Evolutionary conservation across 2,888 invertebrate species (phyloP).

Genomic region (Stenodema calcarata): DNA sequence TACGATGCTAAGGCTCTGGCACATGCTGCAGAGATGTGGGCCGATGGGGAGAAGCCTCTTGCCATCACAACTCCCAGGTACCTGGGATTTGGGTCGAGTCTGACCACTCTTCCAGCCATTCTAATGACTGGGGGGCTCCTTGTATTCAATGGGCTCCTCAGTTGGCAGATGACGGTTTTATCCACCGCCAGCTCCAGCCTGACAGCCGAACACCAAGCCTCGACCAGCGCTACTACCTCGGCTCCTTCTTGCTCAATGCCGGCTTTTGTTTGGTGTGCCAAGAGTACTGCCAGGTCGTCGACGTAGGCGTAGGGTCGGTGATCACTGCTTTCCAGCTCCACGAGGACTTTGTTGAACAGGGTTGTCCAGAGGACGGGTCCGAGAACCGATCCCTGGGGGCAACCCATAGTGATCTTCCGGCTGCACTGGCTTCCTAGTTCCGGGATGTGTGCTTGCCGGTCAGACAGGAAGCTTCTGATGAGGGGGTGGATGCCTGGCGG

Average conservation of each 20-base stretch:
- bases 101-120: too few species aligned
- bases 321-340: neutral
- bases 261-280: too few species aligned
- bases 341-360: neutral
- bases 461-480: too few species aligned
- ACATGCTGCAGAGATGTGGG: neutral
- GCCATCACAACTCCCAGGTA: neutral
- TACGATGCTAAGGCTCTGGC: neutral
- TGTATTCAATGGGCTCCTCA: too few species aligned
- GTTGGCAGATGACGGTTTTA: too few species aligned
- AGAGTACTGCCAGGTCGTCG: neutral
- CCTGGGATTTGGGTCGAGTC: neutral
- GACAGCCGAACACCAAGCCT: neutral
- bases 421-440: too few species aligned
- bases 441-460: too few species aligned
- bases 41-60: neutral
- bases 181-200: neutral
- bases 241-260: neutral
- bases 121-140: too few species aligned
- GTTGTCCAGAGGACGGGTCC: neutral
- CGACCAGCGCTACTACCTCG: neutral
- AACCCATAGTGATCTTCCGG: neutral
- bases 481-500: too few species aligned
- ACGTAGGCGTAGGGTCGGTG: neutral
- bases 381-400: slow-evolving; percentile 25